These are phyloP conservation scores for Fundulus diaphanus DNA, from an alignment of 2,797 vertebrate species.

Conservation along the genomic window DNA sequence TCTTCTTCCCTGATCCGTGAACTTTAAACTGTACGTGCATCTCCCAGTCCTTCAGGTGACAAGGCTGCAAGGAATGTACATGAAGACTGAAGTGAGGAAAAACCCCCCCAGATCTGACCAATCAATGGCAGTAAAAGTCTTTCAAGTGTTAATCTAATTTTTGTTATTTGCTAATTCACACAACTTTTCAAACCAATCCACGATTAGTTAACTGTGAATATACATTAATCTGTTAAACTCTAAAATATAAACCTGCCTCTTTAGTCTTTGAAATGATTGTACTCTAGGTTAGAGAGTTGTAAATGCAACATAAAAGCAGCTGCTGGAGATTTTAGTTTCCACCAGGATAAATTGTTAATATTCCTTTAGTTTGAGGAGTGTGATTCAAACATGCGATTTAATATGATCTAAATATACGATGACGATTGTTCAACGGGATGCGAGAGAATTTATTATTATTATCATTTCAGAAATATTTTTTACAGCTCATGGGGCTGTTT, in stretches of 20 bases:
- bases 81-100: neutral
- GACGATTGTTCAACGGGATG: neutral
- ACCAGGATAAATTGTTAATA: neutral
- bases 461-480: neutral
- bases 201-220: neutral
- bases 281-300: neutral
- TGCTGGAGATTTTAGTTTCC: neutral
- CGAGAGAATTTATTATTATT: too few species aligned
- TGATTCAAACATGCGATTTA: neutral
- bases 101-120: neutral
- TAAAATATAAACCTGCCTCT: neutral
- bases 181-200: neutral
- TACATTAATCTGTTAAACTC: neutral
- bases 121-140: neutral
- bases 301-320: neutral
- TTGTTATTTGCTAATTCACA: neutral
- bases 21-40: constrained; percentile 96
- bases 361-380: neutral
- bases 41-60: constrained; percentile 98
- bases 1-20: constrained; percentile 95
- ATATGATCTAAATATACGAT: neutral
- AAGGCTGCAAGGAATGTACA: constrained; percentile 82
- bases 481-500: neutral
- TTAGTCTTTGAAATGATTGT: neutral
- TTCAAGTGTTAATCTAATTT: neutral